A percentile compares a stretch with the other conserved stretches of the same genome.
phyloP scores from a whole-genome alignment of 2,113 vertebrate species.

The Lycaon pictus region DNA sequence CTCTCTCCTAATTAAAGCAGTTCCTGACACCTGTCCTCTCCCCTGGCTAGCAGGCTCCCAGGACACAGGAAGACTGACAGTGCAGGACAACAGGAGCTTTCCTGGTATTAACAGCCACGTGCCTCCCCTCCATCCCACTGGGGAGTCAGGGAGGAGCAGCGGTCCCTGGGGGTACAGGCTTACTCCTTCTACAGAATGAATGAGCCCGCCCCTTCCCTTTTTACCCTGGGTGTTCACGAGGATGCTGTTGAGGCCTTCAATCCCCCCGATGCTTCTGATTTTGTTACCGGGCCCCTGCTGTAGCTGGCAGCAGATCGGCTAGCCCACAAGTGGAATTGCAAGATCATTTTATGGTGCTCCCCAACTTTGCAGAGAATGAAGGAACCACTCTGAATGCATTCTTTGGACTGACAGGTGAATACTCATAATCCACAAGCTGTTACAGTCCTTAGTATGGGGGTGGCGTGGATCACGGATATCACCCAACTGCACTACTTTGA shows the following conservation, averaged over 20 bases:
- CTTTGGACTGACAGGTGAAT: neutral
- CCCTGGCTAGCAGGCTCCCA: rapidly evolving
- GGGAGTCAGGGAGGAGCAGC: neutral
- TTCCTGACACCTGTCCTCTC: neutral
- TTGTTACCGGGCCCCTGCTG: neutral
- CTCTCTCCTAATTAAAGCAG: neutral
- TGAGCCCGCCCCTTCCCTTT: neutral
- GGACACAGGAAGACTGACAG: neutral
- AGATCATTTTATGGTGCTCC: neutral
- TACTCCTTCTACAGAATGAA: neutral
- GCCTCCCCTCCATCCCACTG: neutral
- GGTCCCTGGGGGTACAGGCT: neutral
- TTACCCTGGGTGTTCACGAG: neutral
- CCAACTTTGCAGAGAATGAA: neutral
- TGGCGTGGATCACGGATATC: neutral
- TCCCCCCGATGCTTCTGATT: neutral
- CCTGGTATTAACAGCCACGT: rapidly evolving
- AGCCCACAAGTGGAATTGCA: neutral
- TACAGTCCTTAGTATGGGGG: neutral
- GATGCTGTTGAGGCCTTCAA: neutral
- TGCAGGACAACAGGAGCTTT: neutral
- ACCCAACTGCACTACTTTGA: neutral
- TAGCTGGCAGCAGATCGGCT: neutral
- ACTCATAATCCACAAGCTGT: neutral
- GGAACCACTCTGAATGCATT: neutral